Base-by-base conservation (phyloP, 2,797 vertebrate species). In the Gambelia wislizenii region DNA sequence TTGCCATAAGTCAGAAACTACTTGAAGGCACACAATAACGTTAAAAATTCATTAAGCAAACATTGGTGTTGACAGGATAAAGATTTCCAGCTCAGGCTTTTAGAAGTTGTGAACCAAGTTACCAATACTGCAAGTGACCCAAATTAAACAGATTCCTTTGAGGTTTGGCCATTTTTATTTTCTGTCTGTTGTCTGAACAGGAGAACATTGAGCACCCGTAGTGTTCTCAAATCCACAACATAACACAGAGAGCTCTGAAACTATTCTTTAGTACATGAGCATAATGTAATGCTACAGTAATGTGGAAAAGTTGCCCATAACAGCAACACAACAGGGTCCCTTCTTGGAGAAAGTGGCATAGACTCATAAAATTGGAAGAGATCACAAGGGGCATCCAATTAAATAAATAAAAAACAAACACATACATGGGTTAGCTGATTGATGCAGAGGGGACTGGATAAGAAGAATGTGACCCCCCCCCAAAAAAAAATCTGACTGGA, bases 61-160 rank as follows among this genome's bases (percentile, higher is more conserved):
- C 86, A 81, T 90, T 89, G 91, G 16, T 27, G 87, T 93, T 90
- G 42, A 84, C 87, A 85, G 33, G 81, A 10, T 33, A 81, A 47
- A 49, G n/a, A 78, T 49, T 78, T 78, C 25, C 76, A 79, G 25
- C 36, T 79, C 59, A 69, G 10, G 20, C 4, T 52, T 27, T 54
- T 70, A 52, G 27, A 69, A 79, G 39, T 69, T 36, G n/a, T 33
- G 5, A 47, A n/a, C 6, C 52, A 59, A 14, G 56, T 77, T 1
- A 70, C 47, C 25, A 80, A 33, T 36, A 20, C 4, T 70, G 25
- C 36, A 69, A 39, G 25, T n/a, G 39, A 3, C 18, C 54, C 33
- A 77, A 76, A 56, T 16, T 44, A 39, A 47, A 47, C 30, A 70
- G 12, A n/a, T 44, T 75, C 52, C 18, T 20, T 54, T 67, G 61